These are phyloP conservation scores for Lordiphosa andalusiaca DNA, from an alignment of 2,888 invertebrate genomes.

Conservation along the genomic window DNA sequence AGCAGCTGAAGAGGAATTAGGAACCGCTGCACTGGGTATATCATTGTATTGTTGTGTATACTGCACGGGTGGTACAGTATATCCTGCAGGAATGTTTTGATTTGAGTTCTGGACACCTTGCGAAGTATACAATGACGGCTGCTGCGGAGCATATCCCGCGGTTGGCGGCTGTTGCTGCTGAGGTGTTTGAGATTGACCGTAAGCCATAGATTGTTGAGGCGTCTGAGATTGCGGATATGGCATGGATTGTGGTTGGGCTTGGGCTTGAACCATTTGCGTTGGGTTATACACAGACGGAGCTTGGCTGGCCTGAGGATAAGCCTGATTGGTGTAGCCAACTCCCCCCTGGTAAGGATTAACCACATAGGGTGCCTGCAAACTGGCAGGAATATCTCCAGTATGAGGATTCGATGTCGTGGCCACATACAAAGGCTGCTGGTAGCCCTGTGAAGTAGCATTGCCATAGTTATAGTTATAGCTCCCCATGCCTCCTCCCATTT, in stretches of 20 bases:
- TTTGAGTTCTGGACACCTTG: slow-evolving; percentile 15
- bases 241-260: slow-evolving; percentile 14
- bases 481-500: background rate
- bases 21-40: background rate
- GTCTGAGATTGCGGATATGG: slow-evolving; percentile 22
- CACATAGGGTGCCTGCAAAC: slow-evolving; percentile 44
- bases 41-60: slow-evolving; percentile 25
- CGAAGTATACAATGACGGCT: slow-evolving; percentile 38
- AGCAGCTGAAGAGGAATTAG: background rate
- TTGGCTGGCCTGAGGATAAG: slow-evolving; percentile 7
- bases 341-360: slow-evolving; percentile 16
- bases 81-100: background rate
- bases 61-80: slow-evolving; percentile 7
- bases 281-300: slow-evolving; percentile 5
- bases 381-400: slow-evolving; percentile 19
- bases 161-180: slow-evolving; percentile 16
- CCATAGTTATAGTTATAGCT: slow-evolving; percentile 45
- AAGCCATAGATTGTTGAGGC: slow-evolving; percentile 13
- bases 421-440: slow-evolving; percentile 64
- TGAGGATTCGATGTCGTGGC: slow-evolving; percentile 49
- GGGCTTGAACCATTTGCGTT: slow-evolving; percentile 15
- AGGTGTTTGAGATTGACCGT: slow-evolving; percentile 25
- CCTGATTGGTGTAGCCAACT: slow-evolving; percentile 11
- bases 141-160: slow-evolving; percentile 25
- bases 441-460: slow-evolving; percentile 25